Evolutionary conservation across 2,888 invertebrate genomes (phyloP), one percentile per base, ranked within the genome.

Genomic region (Orthonevra nobilis): DNA sequence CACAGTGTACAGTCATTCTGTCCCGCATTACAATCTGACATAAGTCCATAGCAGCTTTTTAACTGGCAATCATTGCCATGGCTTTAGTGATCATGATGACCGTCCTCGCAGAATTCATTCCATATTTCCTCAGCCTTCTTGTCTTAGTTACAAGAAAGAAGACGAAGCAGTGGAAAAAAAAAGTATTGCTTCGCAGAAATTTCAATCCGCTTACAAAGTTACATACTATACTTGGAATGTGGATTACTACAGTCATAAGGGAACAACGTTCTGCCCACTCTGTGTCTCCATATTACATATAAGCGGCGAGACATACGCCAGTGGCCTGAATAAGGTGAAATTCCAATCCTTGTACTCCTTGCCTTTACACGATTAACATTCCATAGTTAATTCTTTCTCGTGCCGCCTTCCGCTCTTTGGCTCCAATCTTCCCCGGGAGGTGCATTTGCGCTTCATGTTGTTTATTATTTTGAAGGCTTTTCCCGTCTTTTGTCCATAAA

Each of bases 321-420:
- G 38, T 70, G 58, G 52, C 72, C 66, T 79, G 64, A 56, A 66
- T 66, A 72, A 72, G 66, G 54, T 60, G 46, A 79, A 79, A 79
- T 79, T 79, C 77, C 72, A 60, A 72, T 79, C 77, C 72, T 79
- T 72, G 58, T 56, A 79, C 77, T 79, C 64, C 64, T 79, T 72
- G 66, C 77, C 14, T 72, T 72, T 72, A 72, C 66, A 60, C 77
- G 77, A 72, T 79, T 79, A 79, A 79, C 36, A 72, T 79, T 79
- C 77, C 77, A 28, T n/a, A 66, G 64, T 79, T 66, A 72, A 72
- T 66, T 42, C 77, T 44, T 54, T 70, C n/a, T 15, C 14, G n/a
- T 17, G 20, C 34, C 42, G 28, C 14, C 26, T 23, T 14, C n/a
- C n/a, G n/a, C 15, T 15, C 12, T 14, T 14, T 6, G 5, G 9